phyloP scores from a whole-genome alignment of 2,113 vertebrate species.

The Neoarius graeffei region DNA sequence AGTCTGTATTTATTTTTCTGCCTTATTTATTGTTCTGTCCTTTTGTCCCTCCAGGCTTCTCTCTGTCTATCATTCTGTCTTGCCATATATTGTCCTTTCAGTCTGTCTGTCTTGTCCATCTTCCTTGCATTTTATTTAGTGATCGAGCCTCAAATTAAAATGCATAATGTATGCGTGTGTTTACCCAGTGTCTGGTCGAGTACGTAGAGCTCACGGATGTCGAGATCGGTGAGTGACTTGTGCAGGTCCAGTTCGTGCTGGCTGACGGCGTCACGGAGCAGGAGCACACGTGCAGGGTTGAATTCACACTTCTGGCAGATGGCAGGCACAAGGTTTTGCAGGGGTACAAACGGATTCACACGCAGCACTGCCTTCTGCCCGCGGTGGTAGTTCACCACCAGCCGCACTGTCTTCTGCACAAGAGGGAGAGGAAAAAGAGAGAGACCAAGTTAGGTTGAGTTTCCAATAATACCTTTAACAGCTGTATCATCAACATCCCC shows the following conservation, averaged over 20 bases:
- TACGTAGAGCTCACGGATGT: conserved; percentile 88
- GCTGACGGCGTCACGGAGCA: conserved; percentile 81
- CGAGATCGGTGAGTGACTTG: conserved; percentile 84
- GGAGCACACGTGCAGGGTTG: conserved; percentile 80
- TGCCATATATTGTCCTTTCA: too few species aligned
- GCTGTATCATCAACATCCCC: not conserved
- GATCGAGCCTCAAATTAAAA: not conserved
- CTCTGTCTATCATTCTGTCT: not conserved
- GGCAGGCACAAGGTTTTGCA: conserved; percentile 80
- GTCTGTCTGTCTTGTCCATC: too few species aligned
- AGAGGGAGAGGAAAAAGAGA: conserved; percentile 27
- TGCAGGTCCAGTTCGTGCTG: conserved; percentile 85
- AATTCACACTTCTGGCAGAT: conserved; percentile 97
- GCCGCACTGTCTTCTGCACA: conserved; percentile 86
- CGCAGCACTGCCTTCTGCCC: conserved; percentile 92
- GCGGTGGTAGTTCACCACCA: conserved; percentile 92
- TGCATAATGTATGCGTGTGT: conserved; percentile 20
- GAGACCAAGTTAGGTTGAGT: not conserved
- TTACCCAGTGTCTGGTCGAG: conserved; percentile 89
- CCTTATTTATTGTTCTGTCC: not conserved
- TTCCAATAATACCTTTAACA: not conserved
- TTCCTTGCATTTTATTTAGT: too few species aligned
- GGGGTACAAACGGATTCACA: conserved; percentile 85
- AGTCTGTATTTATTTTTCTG: not conserved
- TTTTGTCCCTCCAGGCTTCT: not conserved